These are phyloP conservation scores for Brevipalpus yothersi DNA, from an alignment of 1,140 invertebrate species.

Conservation along the genomic window DNA sequence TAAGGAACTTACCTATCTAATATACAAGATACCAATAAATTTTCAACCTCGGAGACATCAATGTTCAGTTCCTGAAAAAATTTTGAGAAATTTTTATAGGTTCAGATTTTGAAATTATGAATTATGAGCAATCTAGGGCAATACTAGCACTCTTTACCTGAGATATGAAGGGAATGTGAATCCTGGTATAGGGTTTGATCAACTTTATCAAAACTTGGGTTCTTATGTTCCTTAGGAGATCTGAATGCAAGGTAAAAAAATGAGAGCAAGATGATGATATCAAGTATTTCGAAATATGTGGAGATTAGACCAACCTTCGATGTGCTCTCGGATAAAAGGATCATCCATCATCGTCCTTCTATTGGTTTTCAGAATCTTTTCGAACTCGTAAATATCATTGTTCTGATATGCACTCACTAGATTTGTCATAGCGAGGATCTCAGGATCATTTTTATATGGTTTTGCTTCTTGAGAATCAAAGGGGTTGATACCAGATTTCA, in stretches of 20 bases:
- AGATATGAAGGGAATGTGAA: slow-evolving; percentile 93
- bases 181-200: slow-evolving; percentile 91
- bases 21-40: slow-evolving; percentile 91
- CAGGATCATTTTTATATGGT: slow-evolving; percentile 96
- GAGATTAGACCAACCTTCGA: slow-evolving; percentile 40
- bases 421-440: slow-evolving; percentile 98
- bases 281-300: slow-evolving; percentile 1
- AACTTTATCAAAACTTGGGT: slow-evolving; percentile 94
- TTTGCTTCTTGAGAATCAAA: slow-evolving; percentile 99
- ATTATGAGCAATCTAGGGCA: neutral
- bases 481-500: slow-evolving; percentile 81
- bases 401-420: slow-evolving; percentile 92
- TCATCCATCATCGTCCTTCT: slow-evolving; percentile 89
- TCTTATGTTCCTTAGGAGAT: slow-evolving; percentile 81
- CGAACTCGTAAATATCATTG: slow-evolving; percentile 97
- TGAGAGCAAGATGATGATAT: neutral
- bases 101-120: neutral
- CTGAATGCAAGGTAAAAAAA: slow-evolving; percentile 25
- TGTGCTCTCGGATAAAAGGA: slow-evolving; percentile 95
- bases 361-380: slow-evolving; percentile 82
- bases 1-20: slow-evolving; percentile 50
- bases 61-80: slow-evolving; percentile 63
- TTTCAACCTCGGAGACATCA: slow-evolving; percentile 83
- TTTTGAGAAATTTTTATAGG: neutral
- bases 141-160: slow-evolving; percentile 24